Base-by-base conservation (phyloP, 2,888 invertebrate genomes). In the Hoplodrina blanda region DNA sequence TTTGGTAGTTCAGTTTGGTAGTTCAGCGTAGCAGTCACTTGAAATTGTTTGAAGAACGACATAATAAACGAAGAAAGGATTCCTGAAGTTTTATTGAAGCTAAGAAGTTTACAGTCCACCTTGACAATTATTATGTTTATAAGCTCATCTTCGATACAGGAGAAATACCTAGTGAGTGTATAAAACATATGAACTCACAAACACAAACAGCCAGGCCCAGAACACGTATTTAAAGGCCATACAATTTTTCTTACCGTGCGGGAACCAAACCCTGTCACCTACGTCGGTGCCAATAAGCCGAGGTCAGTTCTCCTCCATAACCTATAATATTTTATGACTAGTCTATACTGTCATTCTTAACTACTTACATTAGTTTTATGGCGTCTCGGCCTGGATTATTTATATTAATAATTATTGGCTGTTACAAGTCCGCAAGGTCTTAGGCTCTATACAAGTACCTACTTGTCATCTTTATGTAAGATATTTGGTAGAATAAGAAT, bases 321-420 rank as follows among this genome's bases (percentile, higher is more conserved):
- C 46, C 46, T 52, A 46, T 60, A 65, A 65, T 62, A 65, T 63
- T 69, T 77, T 63, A 78, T 60, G 62, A 54, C 44, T 19, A 44
- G 37, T 78, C 25, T 69, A 25, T 52, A 49, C 54, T 46, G 37
- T 46, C 54, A 59, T 52, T 77, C 57, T 61, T 73, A 62, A 69
- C 49, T 56, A n/a, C n/a, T n/a, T n/a, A 62, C 53, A 30, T 73
- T 62, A 53, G 55, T 74, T 78, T 78, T 74, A 78, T 69, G 62
- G 62, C 20, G 53, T 73, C 68, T 64, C 15, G 54, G 52, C n/a
- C 13, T n/a, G 13, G 49, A 59, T 55, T 60, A 69, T 68, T 77
- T 72, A 62, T 76, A 69, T 52, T 65, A 56, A 60, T 57, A 76
- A 74, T 70, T 17, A 69, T 63, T 60, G n/a, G 15, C 25, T 69